These are phyloP conservation scores for Nysson spinosus DNA, from an alignment of 2,888 invertebrate species.

Conservation along the genomic window DNA sequence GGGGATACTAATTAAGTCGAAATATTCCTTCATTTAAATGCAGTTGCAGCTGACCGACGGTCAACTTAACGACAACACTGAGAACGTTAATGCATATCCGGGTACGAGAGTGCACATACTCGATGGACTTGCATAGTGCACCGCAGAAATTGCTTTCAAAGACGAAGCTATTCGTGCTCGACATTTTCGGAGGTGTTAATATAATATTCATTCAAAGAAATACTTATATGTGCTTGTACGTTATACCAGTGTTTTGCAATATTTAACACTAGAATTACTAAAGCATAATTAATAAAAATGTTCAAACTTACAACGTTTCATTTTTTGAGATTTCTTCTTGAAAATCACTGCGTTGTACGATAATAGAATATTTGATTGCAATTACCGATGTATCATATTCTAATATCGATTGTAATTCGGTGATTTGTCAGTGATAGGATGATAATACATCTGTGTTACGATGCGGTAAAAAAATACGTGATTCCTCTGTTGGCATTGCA, in stretches of 20 bases:
- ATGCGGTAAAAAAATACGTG: too few relatives aligned
- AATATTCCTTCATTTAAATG: slow-evolving; percentile 58
- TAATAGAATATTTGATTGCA: not conserved
- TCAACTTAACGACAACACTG: slow-evolving; percentile 47
- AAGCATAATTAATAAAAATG: not conserved
- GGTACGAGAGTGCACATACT: not conserved
- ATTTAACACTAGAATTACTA: too few relatives aligned
- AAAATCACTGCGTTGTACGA: not conserved
- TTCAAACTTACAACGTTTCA: not conserved
- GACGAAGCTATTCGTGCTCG: not conserved
- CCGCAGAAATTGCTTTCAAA: slow-evolving; percentile 1
- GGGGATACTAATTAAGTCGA: slow-evolving; percentile 60
- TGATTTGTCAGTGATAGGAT: too few relatives aligned
- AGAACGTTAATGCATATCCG: slow-evolving; percentile 23
- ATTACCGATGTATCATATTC: not conserved
- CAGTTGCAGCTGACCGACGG: slow-evolving; percentile 41
- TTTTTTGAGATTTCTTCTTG: not conserved
- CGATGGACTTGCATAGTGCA: too few relatives aligned
- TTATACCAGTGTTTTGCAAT: too few relatives aligned
- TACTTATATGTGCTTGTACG: too few relatives aligned
- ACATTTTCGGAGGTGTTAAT: not conserved
- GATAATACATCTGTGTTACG: too few relatives aligned
- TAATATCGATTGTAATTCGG: too few relatives aligned
- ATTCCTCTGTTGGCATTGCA: too few relatives aligned
- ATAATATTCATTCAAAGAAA: too few relatives aligned